Evolutionary conservation across 2,888 invertebrate genomes (phyloP).

Genomic region (Polydesmus complanatus): DNA sequence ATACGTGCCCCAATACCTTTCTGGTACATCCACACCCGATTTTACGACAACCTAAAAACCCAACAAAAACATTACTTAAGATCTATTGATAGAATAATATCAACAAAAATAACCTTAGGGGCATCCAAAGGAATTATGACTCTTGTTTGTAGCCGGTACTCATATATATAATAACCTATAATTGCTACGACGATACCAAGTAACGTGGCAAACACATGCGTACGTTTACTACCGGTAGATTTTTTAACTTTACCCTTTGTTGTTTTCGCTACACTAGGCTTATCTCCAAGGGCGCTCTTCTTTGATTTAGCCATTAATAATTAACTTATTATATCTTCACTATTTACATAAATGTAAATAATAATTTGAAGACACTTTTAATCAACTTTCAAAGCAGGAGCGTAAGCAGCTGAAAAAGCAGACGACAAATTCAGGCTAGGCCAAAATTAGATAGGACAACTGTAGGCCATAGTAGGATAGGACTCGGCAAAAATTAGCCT

Average conservation of each 20-base stretch:
- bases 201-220: not conserved
- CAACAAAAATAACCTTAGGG: slow-evolving; percentile 44
- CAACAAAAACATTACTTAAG: not conserved
- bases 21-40: slow-evolving; percentile 55
- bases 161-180: not conserved
- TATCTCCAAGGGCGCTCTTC: no score
- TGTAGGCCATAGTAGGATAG: no score
- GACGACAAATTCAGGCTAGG: no score
- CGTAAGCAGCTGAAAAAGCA: no score
- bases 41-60: slow-evolving; percentile 48
- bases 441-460: no score
- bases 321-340: no score
- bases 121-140: slow-evolving; percentile 72
- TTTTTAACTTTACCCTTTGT: not conserved
- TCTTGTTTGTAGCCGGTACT: slow-evolving; percentile 51
- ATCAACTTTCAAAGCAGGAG: no score
- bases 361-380: no score
- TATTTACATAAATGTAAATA: no score
- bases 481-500: no score
- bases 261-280: not conserved
- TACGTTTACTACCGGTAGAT: not conserved
- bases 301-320: no score
- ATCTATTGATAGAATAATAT: not conserved
- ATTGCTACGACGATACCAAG: not conserved
- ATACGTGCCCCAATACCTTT: slow-evolving; percentile 88